Evolutionary conservation across 2,888 invertebrate genomes (phyloP), one percentile per base, ranked within the genome.

Genomic region (Drepanosiphum platanoidis): DNA sequence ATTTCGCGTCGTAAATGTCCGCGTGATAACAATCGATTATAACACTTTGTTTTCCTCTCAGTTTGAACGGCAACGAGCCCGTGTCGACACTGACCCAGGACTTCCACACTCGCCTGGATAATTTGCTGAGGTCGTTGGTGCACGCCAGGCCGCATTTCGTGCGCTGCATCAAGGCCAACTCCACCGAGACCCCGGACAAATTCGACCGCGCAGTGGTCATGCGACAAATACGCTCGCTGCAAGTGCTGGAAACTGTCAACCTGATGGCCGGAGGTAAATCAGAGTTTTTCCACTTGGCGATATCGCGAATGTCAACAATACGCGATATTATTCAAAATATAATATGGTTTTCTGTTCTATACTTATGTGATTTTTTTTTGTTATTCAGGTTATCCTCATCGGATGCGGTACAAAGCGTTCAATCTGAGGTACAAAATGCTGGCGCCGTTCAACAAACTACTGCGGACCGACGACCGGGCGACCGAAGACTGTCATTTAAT

Each of bases 71-170:
- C 5, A 95, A 95, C 90, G 95, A 95, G 89, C 95, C 95, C 9
- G 94, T 95, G 86, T 95, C 96, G 72, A 97, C 97, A 52, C 91
- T 97, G 86, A 97, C 97, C 86, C 97, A 97, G 91, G 97, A 98
- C 91, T 98, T 98, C 90, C 97, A 97, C 91, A 96, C 96, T 87
- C 93, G 97, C 66, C 92, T 98, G 87, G 97, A 98, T 91, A 97
- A 97, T 91, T 92, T 98, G 88, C 91, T 98, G 89, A 92, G 97
- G 88, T 97, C 97, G 80, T 91, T 97, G 86, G 96, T 97, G 83
- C 97, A 97, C 91, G 96, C 97, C 81, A 93, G 96, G 81, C 97
- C 97, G 22, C 97, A 97, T 91, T 98, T 98, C 91, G 95, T 98
- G 88, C 93, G 97, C 86, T 98, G 97, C 89, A 93, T 98, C 88